Conservation (phyloP, 2,113 vertebrate species). For the Pseudorasbora parva region DNA sequence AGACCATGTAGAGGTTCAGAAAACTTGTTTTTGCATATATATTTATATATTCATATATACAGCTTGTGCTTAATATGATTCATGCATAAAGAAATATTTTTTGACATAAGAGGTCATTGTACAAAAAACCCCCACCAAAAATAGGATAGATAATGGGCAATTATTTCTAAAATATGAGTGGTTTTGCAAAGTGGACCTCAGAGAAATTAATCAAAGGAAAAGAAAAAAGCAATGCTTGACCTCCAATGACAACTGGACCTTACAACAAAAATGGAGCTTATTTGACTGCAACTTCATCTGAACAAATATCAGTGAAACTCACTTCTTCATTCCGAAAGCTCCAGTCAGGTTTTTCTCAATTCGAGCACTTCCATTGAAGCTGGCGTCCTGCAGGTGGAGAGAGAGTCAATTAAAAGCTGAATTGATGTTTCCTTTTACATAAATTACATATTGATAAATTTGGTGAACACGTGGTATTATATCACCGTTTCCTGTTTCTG, state of each 20-base stretch:
- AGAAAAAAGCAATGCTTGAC: neutral
- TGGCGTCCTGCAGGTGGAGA: constrained; percentile 11
- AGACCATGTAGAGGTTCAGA: neutral
- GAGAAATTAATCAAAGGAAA: too few species aligned
- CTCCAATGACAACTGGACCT: neutral
- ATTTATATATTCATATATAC: too few species aligned
- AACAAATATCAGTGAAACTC: neutral
- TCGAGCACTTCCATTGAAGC: constrained; percentile 26
- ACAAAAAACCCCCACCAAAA: too few species aligned
- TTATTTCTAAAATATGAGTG: too few species aligned
- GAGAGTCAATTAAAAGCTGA: neutral
- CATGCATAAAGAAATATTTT: too few species aligned
- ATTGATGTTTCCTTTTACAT: neutral
- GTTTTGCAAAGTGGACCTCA: too few species aligned
- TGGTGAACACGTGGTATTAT: neutral
- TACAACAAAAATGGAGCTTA: neutral
- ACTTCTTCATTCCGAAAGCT: constrained; percentile 46
- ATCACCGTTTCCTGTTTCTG: neutral
- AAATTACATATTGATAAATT: neutral
- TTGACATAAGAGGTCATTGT: too few species aligned
- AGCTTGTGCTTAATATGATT: too few species aligned
- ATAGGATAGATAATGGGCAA: too few species aligned
- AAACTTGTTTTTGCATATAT: too few species aligned
- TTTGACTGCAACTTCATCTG: neutral
- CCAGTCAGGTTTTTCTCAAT: constrained; percentile 43